Evolutionary conservation across 1,140 invertebrate genomes (phyloP).

Genomic region (Eumeta japonica): DNA sequence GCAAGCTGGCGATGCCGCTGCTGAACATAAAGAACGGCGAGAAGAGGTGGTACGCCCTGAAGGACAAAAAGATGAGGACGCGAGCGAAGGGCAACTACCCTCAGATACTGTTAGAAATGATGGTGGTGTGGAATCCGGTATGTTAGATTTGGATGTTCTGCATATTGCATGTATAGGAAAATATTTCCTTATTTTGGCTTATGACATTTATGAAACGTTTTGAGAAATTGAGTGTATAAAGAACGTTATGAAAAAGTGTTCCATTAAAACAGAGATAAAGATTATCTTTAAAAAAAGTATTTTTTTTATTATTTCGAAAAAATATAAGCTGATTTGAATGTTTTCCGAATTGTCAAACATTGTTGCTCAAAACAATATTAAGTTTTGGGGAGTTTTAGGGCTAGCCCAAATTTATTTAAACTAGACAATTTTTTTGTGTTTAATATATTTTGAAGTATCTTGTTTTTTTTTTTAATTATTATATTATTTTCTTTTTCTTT

Average conservation of each 20-base stretch:
- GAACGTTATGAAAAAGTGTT: not conserved
- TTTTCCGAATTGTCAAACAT: no score
- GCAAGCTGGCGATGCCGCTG: constrained; percentile 89
- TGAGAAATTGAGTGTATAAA: not conserved
- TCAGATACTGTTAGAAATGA: constrained; percentile 91
- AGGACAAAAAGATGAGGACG: constrained; percentile 90
- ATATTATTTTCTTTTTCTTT: no score
- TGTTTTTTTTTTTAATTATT: no score
- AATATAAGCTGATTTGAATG: no score
- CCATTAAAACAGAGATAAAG: not conserved
- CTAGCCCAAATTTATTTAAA: no score
- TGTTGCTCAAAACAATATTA: no score
- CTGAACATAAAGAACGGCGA: constrained; percentile 86
- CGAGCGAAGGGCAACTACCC: constrained; percentile 87
- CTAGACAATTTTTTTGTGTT: no score
- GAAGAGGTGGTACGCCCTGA: constrained; percentile 90
- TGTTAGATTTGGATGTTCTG: constrained; percentile 27
- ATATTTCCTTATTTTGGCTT: not conserved
- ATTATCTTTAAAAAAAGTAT: no score
- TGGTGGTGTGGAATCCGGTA: constrained; percentile 88
- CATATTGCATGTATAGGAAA: no score
- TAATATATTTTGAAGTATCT: no score
- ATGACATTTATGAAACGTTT: not conserved
- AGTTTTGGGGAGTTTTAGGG: no score
- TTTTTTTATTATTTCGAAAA: no score